Evolutionary conservation across 2,888 invertebrate genomes (phyloP).

Genomic region (Argyresthia albistria): DNA sequence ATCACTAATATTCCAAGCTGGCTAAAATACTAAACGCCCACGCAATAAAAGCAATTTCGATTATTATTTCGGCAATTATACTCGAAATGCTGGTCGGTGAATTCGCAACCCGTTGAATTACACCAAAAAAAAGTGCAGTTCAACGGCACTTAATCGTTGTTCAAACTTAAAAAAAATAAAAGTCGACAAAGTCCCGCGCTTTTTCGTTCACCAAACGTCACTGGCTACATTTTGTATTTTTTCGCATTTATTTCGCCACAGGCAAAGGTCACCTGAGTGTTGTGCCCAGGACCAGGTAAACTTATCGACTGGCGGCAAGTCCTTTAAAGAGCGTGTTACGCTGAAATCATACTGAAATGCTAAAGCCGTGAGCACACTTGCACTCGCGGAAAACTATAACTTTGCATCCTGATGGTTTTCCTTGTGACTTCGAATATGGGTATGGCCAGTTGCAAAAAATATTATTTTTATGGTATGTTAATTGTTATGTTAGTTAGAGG

Average conservation of each 20-base stretch:
- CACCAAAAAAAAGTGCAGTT: no score
- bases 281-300: constrained; percentile 15
- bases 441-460: not conserved
- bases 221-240: not conserved
- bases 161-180: no score
- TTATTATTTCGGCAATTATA: no score
- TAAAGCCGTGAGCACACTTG: constrained; percentile 18
- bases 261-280: not conserved
- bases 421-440: not conserved
- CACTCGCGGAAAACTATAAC: constrained; percentile 4
- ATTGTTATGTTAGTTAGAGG: no score
- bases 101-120: no score
- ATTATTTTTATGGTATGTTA: no score
- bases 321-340: constrained; percentile 9
- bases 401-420: not conserved
- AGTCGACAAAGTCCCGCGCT: no score
- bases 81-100: no score
- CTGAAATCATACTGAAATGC: constrained; percentile 26
- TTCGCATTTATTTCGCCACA: not conserved
- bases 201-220: not conserved
- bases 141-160: no score
- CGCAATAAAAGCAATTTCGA: no score
- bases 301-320: constrained; percentile 14
- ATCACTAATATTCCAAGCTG: constrained; percentile 2
- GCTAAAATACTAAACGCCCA: not conserved